Conservation (phyloP, 2,888 invertebrate genomes). For the Sarcophaga carnaria region DNA sequence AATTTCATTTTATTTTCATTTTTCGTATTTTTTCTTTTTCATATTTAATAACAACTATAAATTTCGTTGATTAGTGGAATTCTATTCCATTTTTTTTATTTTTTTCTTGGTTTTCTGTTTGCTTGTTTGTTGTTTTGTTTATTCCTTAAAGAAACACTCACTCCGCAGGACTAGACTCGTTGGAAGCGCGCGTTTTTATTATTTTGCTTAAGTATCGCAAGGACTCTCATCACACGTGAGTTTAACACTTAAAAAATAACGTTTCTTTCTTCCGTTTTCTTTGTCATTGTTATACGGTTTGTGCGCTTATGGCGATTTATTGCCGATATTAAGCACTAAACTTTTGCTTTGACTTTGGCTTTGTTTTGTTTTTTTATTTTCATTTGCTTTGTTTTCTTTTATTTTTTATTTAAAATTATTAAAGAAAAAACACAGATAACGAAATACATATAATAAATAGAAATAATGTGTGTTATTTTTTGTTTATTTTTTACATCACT, state of each 20-base stretch:
- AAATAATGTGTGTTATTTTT: not conserved
- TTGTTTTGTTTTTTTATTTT: not conserved
- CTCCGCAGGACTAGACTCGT: constrained; percentile 3
- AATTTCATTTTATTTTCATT: constrained; percentile 1
- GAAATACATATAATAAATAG: too few relatives aligned
- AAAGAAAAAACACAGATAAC: not conserved
- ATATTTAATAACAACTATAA: constrained; percentile 39
- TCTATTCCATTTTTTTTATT: constrained; percentile 37
- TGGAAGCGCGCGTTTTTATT: constrained; percentile 59
- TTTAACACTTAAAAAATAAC: constrained; percentile 37
- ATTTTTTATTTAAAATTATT: not conserved
- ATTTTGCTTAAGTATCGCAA: constrained; percentile 16
- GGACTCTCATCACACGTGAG: constrained; percentile 46
- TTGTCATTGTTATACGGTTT: constrained; percentile 15
- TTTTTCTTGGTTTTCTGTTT: not conserved
- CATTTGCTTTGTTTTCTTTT: not conserved
- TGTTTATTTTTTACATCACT: constrained; percentile 30
- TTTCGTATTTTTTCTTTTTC: constrained; percentile 14
- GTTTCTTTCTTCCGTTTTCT: constrained; percentile 51
- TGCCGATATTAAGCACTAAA: not conserved
- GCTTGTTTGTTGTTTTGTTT: too few relatives aligned
- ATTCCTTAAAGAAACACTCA: constrained; percentile 41
- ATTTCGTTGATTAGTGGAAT: not conserved
- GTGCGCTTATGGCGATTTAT: too few relatives aligned
- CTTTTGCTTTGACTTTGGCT: too few relatives aligned